Conservation (phyloP, 35 echinoderm and acorn worm species). For the Nesometra sesokonis region DNA sequence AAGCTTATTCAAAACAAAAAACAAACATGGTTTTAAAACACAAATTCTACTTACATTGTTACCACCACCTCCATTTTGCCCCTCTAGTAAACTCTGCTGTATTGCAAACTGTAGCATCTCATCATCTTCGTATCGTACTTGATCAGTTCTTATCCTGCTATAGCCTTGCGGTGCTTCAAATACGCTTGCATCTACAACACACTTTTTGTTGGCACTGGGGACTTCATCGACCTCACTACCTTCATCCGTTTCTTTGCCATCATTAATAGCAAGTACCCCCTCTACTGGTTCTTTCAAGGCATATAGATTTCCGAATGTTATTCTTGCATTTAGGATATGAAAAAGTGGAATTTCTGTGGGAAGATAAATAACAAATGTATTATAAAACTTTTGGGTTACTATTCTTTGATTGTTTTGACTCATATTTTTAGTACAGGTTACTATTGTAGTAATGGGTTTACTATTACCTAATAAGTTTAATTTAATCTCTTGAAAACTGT, state of each 20-base stretch:
- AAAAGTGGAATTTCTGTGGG: conserved; percentile 94
- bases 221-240: background rate
- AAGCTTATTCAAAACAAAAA: too few relatives aligned
- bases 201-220: conserved; percentile 10
- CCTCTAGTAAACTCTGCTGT: conserved; percentile 71
- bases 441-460: too few relatives aligned
- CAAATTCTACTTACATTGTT: background rate
- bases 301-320: conserved; percentile 92
- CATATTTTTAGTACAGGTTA: too few relatives aligned
- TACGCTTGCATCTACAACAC: conserved; percentile 61
- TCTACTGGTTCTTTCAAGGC: conserved; percentile 38
- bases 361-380: background rate
- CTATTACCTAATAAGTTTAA: too few relatives aligned
- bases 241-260: background rate
- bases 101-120: conserved; percentile 89
- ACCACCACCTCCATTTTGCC: background rate
- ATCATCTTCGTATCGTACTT: conserved; percentile 62
- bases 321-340: conserved; percentile 92
- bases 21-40: too few relatives aligned
- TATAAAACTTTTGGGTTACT: too few relatives aligned
- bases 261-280: conserved; percentile 45
- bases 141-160: conserved; percentile 12
- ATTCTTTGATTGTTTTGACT: too few relatives aligned
- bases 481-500: too few relatives aligned
- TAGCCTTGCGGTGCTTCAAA: conserved; percentile 77